Conservation (phyloP, 2,113 vertebrate genomes). For the Chloropsis cyanopogon region DNA sequence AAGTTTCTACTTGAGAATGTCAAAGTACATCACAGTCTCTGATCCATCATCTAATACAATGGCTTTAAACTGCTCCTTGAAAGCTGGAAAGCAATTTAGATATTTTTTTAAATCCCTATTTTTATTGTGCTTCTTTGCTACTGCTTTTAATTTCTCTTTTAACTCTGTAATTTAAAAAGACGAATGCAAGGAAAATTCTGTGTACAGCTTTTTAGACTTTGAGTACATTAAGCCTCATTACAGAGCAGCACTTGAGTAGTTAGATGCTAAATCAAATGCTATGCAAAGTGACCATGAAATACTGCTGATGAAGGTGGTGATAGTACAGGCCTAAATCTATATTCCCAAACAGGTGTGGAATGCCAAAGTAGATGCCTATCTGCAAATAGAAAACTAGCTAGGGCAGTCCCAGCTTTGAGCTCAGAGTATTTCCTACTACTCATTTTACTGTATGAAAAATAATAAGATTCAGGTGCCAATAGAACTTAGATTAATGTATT, state of each 20-base stretch:
- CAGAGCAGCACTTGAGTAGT: background rate
- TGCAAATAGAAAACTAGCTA: background rate
- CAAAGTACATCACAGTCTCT: background rate
- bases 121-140: background rate
- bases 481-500: background rate
- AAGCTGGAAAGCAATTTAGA: background rate
- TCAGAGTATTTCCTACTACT: background rate
- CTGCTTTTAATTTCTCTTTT: background rate
- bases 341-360: background rate
- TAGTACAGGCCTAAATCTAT: background rate
- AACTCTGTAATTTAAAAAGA: background rate
- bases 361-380: background rate
- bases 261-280: background rate
- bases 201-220: background rate
- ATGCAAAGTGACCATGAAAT: background rate
- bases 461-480: background rate
- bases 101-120: accelerated
- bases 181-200: background rate
- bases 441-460: background rate
- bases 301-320: background rate
- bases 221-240: background rate
- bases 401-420: background rate
- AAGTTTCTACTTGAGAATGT: background rate
- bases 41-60: background rate
- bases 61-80: background rate